A percentile compares a stretch with the other conserved stretches of the same genome.
Conservation (phyloP, 2,113 vertebrate genomes). For the Marmota monax region DNA sequence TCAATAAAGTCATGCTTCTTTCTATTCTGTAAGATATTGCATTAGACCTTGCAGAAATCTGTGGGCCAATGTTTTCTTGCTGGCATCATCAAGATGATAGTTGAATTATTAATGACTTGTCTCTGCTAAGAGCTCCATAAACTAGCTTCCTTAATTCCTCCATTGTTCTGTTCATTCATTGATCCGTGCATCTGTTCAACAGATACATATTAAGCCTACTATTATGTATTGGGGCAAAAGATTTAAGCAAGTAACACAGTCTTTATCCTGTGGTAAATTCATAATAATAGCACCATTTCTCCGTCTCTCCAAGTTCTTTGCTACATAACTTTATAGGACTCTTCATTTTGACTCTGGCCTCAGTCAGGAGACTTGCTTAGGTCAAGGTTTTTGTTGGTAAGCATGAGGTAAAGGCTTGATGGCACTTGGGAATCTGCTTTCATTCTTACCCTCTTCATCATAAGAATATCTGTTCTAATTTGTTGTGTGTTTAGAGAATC, state of each 20-base stretch:
- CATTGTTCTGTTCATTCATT: not conserved
- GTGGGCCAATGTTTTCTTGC: constrained; percentile 46
- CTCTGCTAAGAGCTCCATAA: constrained; percentile 39
- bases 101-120: constrained; percentile 50
- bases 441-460: constrained; percentile 19
- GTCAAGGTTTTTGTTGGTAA: not conserved
- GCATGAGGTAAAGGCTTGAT: not conserved
- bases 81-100: constrained; percentile 23
- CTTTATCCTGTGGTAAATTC: not conserved
- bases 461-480: not conserved
- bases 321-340: not conserved
- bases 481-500: constrained; percentile 11
- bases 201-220: constrained; percentile 29
- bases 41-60: constrained; percentile 28
- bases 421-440: not conserved
- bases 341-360: not conserved
- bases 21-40: not conserved
- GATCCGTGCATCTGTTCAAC: constrained; percentile 1
- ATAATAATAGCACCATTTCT: not conserved
- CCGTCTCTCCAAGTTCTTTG: not conserved
- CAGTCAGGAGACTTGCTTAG: not conserved
- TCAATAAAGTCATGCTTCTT: not conserved
- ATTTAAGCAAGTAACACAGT: not conserved
- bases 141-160: constrained; percentile 52
- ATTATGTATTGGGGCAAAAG: not conserved